These are phyloP conservation scores for Accipiter virgatus DNA, from an alignment of 2,113 vertebrate genomes.

Conservation along the genomic window DNA sequence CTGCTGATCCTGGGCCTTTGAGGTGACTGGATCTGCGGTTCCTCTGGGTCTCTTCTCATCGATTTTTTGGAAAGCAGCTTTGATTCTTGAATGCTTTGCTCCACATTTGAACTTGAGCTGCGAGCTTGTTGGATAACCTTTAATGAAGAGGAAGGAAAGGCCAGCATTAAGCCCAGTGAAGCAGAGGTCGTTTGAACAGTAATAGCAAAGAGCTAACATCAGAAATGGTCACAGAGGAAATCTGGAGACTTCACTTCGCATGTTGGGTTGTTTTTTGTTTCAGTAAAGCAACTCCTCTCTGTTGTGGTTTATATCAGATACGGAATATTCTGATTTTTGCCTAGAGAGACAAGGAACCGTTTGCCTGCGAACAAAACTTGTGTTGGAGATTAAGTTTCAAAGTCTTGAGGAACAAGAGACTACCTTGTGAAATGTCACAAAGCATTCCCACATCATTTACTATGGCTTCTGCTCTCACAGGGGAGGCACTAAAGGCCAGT, in stretches of 20 bases:
- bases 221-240: neutral
- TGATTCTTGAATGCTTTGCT: neutral
- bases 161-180: neutral
- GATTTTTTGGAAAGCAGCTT: neutral
- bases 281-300: neutral
- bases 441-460: neutral
- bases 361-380: neutral
- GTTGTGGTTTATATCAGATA: neutral
- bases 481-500: neutral
- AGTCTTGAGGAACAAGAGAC: neutral
- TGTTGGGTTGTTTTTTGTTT: neutral
- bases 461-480: neutral
- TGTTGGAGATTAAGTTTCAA: neutral
- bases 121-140: neutral
- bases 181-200: neutral
- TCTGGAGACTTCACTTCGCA: neutral
- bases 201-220: neutral
- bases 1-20: neutral
- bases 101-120: neutral
- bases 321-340: neutral
- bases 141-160: neutral
- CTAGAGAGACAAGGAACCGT: neutral
- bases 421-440: neutral
- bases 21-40: neutral
- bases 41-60: neutral